These are phyloP conservation scores for Tamandua tetradactyla DNA, from an alignment of 2,797 vertebrate species.

Conservation along the genomic window DNA sequence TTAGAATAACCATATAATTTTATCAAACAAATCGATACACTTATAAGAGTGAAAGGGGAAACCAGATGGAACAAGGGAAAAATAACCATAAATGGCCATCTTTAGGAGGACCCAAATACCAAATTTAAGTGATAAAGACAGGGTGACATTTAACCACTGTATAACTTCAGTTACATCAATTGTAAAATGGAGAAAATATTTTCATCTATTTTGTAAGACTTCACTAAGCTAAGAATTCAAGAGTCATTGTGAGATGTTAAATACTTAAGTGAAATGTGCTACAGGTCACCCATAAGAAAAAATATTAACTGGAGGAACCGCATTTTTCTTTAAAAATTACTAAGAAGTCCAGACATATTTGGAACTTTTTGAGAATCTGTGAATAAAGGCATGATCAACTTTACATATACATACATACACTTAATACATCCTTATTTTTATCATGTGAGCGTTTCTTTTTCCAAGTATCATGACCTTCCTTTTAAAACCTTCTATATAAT, in stretches of 20 bases:
- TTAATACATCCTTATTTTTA: constrained; percentile 17
- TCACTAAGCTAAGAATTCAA: neutral
- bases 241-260: neutral
- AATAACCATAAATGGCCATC: neutral
- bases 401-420: neutral
- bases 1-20: constrained; percentile 13
- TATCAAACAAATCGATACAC: neutral
- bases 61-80: neutral
- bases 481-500: constrained; percentile 8
- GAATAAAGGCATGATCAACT: constrained; percentile 4
- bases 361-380: neutral
- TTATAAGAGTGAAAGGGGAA: constrained; percentile 8
- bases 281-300: neutral
- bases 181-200: neutral
- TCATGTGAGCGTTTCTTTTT: neutral
- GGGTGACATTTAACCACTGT: neutral
- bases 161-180: neutral
- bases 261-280: neutral
- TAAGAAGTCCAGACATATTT: constrained; percentile 21
- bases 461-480: neutral
- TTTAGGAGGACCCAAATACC: neutral
- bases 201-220: neutral
- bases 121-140: constrained; percentile 35
- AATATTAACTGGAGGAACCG: neutral
- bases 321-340: constrained; percentile 19